A percentile compares a stretch with the other conserved stretches of the same genome.
Evolutionary conservation across 1,140 invertebrate species (phyloP).

Genomic region (Leptinotarsa texana): DNA sequence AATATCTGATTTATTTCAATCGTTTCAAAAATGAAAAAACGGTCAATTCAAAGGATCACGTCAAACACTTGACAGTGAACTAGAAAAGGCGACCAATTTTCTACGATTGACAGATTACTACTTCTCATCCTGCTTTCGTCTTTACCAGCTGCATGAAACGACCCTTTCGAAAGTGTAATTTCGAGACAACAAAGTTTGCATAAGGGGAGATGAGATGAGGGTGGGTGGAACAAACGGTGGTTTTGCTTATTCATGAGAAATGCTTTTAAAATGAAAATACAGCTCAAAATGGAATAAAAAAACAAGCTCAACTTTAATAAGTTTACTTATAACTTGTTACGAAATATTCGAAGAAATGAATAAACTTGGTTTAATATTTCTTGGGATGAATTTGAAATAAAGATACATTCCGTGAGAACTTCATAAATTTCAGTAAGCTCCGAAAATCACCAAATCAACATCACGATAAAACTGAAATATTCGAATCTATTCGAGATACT

Average conservation of each 20-base stretch:
- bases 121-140: neutral
- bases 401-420: too few species aligned
- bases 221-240: constrained; percentile 35
- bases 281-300: constrained; percentile 50
- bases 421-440: too few species aligned
- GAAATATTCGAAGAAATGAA: constrained; percentile 45
- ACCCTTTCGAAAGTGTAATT: constrained; percentile 48
- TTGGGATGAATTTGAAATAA: neutral
- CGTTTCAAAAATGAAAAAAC: too few species aligned
- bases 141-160: neutral
- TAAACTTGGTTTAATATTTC: constrained; percentile 25
- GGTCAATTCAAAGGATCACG: too few species aligned
- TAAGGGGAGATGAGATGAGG: constrained; percentile 36
- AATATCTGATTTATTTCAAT: too few species aligned
- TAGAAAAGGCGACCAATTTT: too few species aligned
- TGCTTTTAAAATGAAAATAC: constrained; percentile 52
- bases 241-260: constrained; percentile 54
- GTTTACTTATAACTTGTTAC: constrained; percentile 52
- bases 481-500: too few species aligned
- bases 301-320: constrained; percentile 50
- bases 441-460: too few species aligned
- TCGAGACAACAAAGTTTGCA: constrained; percentile 46
- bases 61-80: too few species aligned
- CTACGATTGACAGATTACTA: too few species aligned
- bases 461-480: too few species aligned